Evolutionary conservation across 2,888 invertebrate genomes (phyloP).

Genomic region (Hoplodrina ambigua): DNA sequence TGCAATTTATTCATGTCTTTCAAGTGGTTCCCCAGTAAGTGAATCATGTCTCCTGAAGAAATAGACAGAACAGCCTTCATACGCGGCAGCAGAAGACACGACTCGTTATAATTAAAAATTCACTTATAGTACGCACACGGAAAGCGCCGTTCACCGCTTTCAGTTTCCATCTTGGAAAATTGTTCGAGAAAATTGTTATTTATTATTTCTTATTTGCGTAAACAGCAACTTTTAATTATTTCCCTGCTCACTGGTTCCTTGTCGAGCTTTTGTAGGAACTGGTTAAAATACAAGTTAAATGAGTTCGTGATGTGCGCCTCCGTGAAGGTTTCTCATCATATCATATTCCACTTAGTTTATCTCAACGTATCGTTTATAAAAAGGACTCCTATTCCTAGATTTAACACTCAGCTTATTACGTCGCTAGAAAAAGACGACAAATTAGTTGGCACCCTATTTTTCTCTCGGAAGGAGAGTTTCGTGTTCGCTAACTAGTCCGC

Average conservation of each 20-base stretch:
- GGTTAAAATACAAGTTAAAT: background rate
- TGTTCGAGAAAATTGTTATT: slow-evolving; percentile 19
- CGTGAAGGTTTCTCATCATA: background rate
- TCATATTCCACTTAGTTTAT: no score
- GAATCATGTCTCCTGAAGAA: background rate
- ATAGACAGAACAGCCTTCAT: background rate
- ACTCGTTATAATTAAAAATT: slow-evolving; percentile 12
- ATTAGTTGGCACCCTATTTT: slow-evolving; percentile 18
- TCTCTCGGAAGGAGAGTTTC: slow-evolving; percentile 13
- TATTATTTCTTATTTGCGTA: slow-evolving; percentile 28
- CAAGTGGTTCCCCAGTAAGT: background rate
- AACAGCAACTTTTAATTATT: slow-evolving; percentile 32
- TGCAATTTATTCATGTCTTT: no score
- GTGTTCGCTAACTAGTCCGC: slow-evolving; percentile 36
- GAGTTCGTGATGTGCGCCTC: background rate
- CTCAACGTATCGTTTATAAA: background rate
- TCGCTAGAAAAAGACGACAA: slow-evolving; percentile 41
- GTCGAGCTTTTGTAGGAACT: background rate
- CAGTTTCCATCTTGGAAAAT: slow-evolving; percentile 24
- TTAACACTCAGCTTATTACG: slow-evolving; percentile 11
- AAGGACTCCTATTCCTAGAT: background rate
- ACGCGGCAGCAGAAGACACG: background rate
- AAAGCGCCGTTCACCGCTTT: slow-evolving; percentile 9
- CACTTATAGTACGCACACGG: background rate
- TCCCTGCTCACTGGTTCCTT: background rate